Evolutionary conservation across 2,888 invertebrate genomes (phyloP).

Genomic region (Eurytoma adleriae): DNA sequence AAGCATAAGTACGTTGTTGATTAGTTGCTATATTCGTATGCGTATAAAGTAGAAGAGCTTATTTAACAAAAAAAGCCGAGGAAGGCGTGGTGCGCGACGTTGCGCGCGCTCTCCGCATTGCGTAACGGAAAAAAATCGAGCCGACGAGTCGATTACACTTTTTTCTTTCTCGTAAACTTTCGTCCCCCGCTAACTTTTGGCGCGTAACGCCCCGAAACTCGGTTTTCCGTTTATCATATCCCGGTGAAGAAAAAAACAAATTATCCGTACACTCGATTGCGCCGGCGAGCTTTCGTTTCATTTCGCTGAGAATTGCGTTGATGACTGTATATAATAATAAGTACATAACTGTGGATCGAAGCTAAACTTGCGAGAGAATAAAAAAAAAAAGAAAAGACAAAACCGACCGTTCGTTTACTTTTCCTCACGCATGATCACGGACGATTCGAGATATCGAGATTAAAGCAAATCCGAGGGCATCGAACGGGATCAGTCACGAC

Average conservation of each 20-base stretch:
- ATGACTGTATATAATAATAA: slow-evolving; percentile 26
- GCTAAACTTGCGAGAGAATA: neutral
- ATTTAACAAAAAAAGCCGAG: slow-evolving; percentile 21
- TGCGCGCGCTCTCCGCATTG: too few relatives aligned
- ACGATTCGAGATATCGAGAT: neutral
- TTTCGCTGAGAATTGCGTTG: slow-evolving; percentile 12
- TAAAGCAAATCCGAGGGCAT: slow-evolving; percentile 4
- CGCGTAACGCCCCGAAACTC: too few relatives aligned
- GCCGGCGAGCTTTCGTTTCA: neutral
- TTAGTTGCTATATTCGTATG: slow-evolving; percentile 63
- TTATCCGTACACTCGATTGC: neutral
- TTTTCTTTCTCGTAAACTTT: neutral
- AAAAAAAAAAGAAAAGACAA: neutral
- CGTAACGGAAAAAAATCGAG: neutral
- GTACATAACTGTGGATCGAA: neutral
- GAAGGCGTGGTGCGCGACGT: too few relatives aligned
- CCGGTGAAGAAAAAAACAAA: neutral
- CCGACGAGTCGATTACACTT: slow-evolving; percentile 5
- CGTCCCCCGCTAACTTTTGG: too few relatives aligned
- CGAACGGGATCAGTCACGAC: slow-evolving; percentile 33
- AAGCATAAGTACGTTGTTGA: slow-evolving; percentile 63
- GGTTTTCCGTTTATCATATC: too few relatives aligned
- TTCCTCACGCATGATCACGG: slow-evolving; percentile 35
- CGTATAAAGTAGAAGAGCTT: slow-evolving; percentile 50
- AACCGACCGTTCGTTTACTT: slow-evolving; percentile 16